Evolutionary conservation across 2,113 vertebrate species (phyloP), one percentile per base, ranked within the genome.

Genomic region (Aldabrachelys gigantea): DNA sequence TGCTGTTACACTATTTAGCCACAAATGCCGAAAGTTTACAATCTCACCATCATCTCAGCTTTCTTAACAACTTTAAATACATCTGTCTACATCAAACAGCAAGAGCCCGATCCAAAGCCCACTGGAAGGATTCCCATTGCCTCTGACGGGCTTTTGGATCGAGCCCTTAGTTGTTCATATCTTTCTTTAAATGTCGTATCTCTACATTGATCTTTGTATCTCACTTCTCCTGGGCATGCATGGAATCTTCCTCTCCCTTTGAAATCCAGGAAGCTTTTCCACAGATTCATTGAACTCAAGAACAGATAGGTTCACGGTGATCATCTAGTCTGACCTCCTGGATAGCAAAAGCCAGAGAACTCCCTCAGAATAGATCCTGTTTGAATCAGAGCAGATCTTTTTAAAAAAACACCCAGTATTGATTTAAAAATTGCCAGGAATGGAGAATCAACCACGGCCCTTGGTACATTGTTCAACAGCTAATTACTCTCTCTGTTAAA

Each of bases 21-120:
- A 96, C 96, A 95, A 24, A 89, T 98, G 96, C 97, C 97, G 88
- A 91, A 98, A 97, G 92, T 96, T 97, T 97, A 98, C 44, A 56
- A 97, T 97, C 94, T 96, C 95, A 94, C 88, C 62, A 50, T 62
- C 84, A 96, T 97, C 97, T 97, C 94, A 95, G 97, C 91, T 98
- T 97, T 96, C 97, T 94, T 89, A 98, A 98, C 94, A 96, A 96
- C 97, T 98, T 98, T 98, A 96, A 95, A 93, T 94, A 89, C 95
- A 95, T 95, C 93, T 94, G 84, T 93, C 87, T 90, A 93, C 89
- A 96, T 91, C 95, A 93, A 97, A 91, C 94, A 96, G 91, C 85
- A 86, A 94, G 93, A 75, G 95, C 92, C 93, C 38, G 89, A 93
- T 95, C 85, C 97, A 69, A 69, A 69, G 35, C 65, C 17, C 85